Evolutionary conservation across 2,113 vertebrate genomes (phyloP).

Genomic region (Pituophis catenifer): DNA sequence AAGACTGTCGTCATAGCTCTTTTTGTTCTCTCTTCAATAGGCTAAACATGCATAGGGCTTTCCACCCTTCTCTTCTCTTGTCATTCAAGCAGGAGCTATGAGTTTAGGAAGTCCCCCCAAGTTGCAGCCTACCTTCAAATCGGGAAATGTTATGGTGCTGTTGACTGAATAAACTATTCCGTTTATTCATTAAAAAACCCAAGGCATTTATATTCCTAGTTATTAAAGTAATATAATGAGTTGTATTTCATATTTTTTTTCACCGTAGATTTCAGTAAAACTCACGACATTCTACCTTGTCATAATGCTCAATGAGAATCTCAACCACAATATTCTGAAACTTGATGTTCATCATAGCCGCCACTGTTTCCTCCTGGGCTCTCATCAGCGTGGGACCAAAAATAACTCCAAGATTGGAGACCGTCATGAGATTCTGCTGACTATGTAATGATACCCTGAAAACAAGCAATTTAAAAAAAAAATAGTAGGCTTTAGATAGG

Average conservation of each 20-base stretch:
- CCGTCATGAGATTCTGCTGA: constrained; percentile 94
- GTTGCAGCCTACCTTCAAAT: neutral
- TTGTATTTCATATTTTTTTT: neutral
- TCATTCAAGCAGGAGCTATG: neutral
- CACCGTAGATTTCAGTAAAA: neutral
- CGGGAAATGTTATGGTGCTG: neutral
- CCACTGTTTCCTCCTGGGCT: constrained; percentile 96
- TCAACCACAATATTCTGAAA: constrained; percentile 99
- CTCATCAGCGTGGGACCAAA: constrained; percentile 97
- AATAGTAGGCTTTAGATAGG: neutral
- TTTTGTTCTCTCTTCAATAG: neutral
- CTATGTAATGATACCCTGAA: constrained; percentile 91
- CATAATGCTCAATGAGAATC: constrained; percentile 95
- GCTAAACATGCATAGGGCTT: neutral
- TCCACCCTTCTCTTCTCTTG: neutral
- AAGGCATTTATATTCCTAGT: neutral
- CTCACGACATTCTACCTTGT: constrained; percentile 76
- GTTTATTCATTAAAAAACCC: neutral
- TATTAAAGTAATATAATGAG: neutral
- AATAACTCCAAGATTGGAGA: constrained; percentile 97
- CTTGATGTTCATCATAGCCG: constrained; percentile 99
- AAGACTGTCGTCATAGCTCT: neutral
- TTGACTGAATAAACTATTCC: neutral
- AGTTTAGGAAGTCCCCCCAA: neutral
- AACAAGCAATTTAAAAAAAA: constrained; percentile 38